phyloP scores from a whole-genome alignment of 1,140 invertebrate species.

The Zaprionus kolodkinae region DNA sequence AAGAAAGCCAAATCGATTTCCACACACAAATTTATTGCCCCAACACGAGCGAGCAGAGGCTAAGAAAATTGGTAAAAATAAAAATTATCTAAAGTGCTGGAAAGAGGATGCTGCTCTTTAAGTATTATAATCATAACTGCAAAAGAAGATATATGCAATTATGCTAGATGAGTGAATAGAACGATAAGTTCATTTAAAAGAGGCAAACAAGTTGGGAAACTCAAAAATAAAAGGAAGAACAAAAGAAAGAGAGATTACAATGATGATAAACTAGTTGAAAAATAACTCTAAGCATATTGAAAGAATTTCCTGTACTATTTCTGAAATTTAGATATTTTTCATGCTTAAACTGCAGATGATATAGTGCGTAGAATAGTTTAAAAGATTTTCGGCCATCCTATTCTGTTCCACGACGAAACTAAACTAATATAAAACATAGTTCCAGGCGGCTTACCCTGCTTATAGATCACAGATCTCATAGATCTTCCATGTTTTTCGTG shows the following conservation, averaged over 20 bases:
- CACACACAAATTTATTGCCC: constrained; percentile 15
- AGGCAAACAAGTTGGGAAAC: not conserved
- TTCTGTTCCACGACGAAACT: no score
- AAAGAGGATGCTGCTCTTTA: not conserved
- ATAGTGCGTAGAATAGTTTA: no score
- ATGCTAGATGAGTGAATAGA: not conserved
- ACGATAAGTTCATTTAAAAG: not conserved
- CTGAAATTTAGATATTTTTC: no score
- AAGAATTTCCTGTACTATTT: no score
- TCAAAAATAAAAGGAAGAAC: not conserved
- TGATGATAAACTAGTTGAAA: no score
- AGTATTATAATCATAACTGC: not conserved
- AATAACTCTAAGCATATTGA: no score
- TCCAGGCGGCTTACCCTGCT: not conserved
- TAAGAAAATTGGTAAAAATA: no score
- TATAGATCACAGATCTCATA: not conserved
- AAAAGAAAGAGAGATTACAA: not conserved
- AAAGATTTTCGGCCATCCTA: no score
- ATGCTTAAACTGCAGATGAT: no score
- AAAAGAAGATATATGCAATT: not conserved
- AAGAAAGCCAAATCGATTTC: not conserved
- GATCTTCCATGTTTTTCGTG: not conserved
- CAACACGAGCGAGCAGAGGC: not conserved
- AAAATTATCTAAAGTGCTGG: not conserved
- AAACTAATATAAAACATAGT: no score